Conservation (phyloP, 2,113 vertebrate genomes). For the Gopherus evgoodei region DNA sequence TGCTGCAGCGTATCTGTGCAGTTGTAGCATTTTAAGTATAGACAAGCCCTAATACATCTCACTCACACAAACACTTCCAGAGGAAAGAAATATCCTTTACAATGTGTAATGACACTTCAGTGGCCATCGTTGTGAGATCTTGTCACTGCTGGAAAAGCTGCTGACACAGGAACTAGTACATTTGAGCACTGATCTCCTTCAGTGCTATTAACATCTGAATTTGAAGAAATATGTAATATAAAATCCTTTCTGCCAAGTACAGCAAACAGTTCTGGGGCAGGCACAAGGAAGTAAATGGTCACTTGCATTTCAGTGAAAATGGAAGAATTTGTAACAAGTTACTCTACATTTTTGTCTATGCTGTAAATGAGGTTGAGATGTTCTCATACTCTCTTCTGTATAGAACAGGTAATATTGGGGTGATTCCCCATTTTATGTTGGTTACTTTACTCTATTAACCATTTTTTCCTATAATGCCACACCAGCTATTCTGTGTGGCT, state of each 20-base stretch:
- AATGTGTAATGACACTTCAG: not conserved
- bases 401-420: not conserved
- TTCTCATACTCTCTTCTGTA: not conserved
- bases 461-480: not conserved
- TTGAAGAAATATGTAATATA: not conserved
- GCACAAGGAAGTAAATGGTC: not conserved
- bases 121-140: not conserved
- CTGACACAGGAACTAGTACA: not conserved
- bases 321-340: not conserved
- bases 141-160: not conserved
- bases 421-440: not conserved
- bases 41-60: not conserved
- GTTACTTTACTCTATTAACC: not conserved
- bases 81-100: not conserved
- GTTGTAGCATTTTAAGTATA: no score
- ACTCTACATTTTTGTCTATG: not conserved
- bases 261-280: not conserved
- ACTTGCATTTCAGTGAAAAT: not conserved
- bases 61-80: not conserved
- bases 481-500: not conserved
- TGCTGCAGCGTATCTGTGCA: no score
- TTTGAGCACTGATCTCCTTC: not conserved
- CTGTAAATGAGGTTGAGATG: not conserved
- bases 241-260: not conserved
- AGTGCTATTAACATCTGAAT: not conserved